phyloP scores from a whole-genome alignment of 1,140 invertebrate genomes.

The Andricus grossulariae region DNA sequence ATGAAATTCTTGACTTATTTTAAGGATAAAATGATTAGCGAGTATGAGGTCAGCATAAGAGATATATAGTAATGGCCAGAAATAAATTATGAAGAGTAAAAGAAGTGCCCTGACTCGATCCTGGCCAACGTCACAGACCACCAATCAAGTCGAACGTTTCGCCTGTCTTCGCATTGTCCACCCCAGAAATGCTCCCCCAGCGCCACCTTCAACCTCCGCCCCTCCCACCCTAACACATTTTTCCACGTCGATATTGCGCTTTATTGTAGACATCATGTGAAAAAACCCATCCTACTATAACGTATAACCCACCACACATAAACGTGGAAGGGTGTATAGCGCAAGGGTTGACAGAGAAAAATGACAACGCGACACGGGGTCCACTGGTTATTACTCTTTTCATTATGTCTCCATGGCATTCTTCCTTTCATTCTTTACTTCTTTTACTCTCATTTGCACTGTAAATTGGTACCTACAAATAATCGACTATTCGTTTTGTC shows the following conservation, averaged over 20 bases:
- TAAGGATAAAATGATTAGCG: no score
- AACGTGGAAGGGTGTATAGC: conserved; percentile 26
- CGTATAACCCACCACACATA: conserved; percentile 35
- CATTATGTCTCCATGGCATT: conserved; percentile 34
- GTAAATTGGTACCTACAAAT: conserved; percentile 28
- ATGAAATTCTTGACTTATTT: no score
- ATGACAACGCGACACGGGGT: conserved; percentile 44
- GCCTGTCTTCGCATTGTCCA: conserved; percentile 7
- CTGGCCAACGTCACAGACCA: not conserved
- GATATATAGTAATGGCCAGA: not conserved
- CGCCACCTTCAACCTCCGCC: not conserved
- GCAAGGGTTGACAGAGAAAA: conserved; percentile 49
- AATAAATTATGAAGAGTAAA: conserved; percentile 5
- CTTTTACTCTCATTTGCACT: conserved; percentile 31
- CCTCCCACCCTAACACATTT: conserved; percentile 8
- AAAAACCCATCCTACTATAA: conserved; percentile 2
- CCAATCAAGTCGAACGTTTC: conserved; percentile 5
- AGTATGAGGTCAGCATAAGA: not conserved
- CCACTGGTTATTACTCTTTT: conserved; percentile 37
- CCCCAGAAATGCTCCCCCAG: not conserved
- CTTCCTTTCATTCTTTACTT: conserved; percentile 13
- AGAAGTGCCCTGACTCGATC: not conserved
- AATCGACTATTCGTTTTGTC: conserved; percentile 19
- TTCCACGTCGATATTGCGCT: conserved; percentile 46
- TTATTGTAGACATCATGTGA: conserved; percentile 48